Conservation (phyloP, 2,888 invertebrate genomes). For the Parthenolecanium corni region DNA sequence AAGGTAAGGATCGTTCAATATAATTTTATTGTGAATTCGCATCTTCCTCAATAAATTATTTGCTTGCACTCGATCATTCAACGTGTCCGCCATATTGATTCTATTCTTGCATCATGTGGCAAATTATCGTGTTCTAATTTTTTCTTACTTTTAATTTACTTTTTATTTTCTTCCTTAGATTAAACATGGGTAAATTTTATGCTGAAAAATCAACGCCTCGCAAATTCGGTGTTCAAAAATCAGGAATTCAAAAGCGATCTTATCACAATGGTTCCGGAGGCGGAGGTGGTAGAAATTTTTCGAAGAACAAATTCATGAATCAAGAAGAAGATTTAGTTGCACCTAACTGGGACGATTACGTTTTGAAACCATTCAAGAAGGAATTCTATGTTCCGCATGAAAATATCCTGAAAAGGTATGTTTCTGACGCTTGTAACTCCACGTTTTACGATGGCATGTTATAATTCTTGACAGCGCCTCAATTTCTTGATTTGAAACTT, state of each 20-base stretch:
- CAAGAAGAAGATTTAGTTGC: conserved; percentile 45
- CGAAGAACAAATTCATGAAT: conserved; percentile 33
- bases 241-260: conserved; percentile 20
- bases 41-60: not conserved
- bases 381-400: conserved; percentile 77
- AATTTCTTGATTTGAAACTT: no score
- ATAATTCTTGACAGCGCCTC: no score
- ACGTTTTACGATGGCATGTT: no score
- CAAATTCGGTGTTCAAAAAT: conserved; percentile 16
- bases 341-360: conserved; percentile 63
- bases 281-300: conserved; percentile 48
- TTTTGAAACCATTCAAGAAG: conserved; percentile 72
- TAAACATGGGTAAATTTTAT: conserved; percentile 18
- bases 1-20: not conserved
- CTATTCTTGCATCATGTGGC: not conserved
- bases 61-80: no score
- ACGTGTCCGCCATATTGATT: not conserved
- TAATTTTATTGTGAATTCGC: not conserved
- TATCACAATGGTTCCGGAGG: conserved; percentile 20
- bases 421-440: no score
- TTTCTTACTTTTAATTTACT: no score
- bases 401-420: conserved; percentile 29
- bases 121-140: not conserved
- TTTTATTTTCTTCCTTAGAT: not conserved
- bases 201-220: not conserved